Conservation (phyloP, 2,113 vertebrate genomes). For the Poecilia latipinna region DNA sequence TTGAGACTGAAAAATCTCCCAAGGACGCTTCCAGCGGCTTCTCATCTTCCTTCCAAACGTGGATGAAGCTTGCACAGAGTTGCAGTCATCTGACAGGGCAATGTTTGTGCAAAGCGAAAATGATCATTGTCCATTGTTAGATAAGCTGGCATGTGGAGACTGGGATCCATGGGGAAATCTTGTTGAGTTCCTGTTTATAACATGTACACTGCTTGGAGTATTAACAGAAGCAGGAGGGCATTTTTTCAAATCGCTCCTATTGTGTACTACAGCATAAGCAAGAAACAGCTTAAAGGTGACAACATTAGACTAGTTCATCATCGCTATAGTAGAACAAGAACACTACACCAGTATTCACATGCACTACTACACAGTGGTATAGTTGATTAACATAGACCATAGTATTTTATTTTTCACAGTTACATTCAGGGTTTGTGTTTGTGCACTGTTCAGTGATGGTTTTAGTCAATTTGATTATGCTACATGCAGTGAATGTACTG, state of each 20-base stretch:
- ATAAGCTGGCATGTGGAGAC: conserved; percentile 10
- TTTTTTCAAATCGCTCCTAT: conserved; percentile 79
- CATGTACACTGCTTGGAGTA: conserved; percentile 77
- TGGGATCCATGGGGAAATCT: conserved; percentile 50
- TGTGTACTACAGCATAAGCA: conserved; percentile 79
- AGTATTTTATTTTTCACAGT: conserved; percentile 76
- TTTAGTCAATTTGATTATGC: conserved; percentile 10
- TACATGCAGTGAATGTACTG: conserved; percentile 43
- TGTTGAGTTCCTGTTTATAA: conserved; percentile 76
- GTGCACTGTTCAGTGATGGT: conserved; percentile 17
- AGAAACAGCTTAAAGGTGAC: conserved; percentile 84
- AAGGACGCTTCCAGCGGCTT: conserved; percentile 34
- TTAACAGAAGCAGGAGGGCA: conserved; percentile 87
- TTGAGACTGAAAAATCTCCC: conserved; percentile 31
- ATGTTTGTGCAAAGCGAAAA: conserved; percentile 62
- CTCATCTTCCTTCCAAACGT: conserved; percentile 43
- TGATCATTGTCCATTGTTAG: conserved; percentile 30
- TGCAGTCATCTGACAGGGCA: conserved; percentile 61
- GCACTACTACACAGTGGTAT: conserved; percentile 78
- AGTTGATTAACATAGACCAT: conserved; percentile 60
- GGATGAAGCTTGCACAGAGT: conserved; percentile 68
- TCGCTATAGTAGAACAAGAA: conserved; percentile 83
- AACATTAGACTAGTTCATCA: conserved; percentile 84
- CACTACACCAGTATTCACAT: conserved; percentile 88
- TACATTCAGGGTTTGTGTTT: conserved; percentile 74